phyloP scores from a whole-genome alignment of 1,140 invertebrate species.

The Aphidius ervi region DNA sequence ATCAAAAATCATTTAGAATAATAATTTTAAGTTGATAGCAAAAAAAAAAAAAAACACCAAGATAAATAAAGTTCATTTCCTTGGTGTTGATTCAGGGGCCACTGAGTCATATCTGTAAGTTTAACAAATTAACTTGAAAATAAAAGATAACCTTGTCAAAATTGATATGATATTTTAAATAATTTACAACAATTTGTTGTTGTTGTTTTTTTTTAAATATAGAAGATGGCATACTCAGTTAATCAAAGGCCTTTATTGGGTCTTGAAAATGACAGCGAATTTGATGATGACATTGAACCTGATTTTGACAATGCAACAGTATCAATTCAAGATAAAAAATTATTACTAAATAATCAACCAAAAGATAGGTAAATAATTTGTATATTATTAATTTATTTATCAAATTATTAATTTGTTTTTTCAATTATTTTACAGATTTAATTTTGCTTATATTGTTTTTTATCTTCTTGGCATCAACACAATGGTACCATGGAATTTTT shows the following conservation, averaged over 20 bases:
- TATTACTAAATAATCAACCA: conserved; percentile 50
- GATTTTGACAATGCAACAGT: conserved; percentile 48
- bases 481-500: conserved; percentile 92
- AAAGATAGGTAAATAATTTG: conserved; percentile 8
- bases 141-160: not conserved
- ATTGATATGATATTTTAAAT: not conserved
- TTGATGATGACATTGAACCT: conserved; percentile 49
- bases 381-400: not conserved
- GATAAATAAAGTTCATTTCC: too few species aligned
- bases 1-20: too few species aligned
- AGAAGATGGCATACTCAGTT: conserved; percentile 49
- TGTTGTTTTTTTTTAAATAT: conserved; percentile 1
- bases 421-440: conserved; percentile 49
- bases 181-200: not conserved
- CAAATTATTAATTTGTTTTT: conserved; percentile 31
- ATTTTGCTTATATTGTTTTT: conserved; percentile 78
- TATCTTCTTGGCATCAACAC: conserved; percentile 87
- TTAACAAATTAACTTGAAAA: not conserved
- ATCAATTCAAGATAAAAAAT: conserved; percentile 49
- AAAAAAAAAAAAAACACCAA: too few species aligned
- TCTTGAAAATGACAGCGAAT: conserved; percentile 48
- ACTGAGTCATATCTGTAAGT: conserved; percentile 5
- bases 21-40: too few species aligned
- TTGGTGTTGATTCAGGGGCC: too few species aligned
- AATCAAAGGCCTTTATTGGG: conserved; percentile 51